phyloP scores from a whole-genome alignment of 1,140 invertebrate species.

The Atta colombica region DNA sequence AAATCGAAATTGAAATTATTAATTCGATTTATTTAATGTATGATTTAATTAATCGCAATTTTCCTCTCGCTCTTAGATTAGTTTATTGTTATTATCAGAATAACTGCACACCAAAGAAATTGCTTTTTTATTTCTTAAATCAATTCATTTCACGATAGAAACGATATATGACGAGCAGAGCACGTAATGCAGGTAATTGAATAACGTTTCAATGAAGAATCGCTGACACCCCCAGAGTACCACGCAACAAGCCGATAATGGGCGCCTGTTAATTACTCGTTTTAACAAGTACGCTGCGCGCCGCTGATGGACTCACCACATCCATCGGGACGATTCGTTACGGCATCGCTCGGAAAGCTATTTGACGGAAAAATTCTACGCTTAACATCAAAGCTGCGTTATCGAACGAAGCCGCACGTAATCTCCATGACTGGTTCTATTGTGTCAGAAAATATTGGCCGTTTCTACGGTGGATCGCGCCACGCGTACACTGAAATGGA shows the following conservation, averaged over 20 bases:
- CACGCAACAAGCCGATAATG: conserved; percentile 47
- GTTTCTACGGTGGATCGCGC: conserved; percentile 10
- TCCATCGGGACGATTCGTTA: conserved; percentile 44
- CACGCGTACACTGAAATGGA: conserved; percentile 40
- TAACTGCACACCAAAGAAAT: background rate
- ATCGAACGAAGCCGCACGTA: conserved; percentile 50
- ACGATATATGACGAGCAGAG: background rate
- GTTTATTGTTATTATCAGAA: background rate
- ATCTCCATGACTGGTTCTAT: conserved; percentile 61
- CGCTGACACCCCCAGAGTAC: background rate
- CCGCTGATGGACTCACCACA: conserved; percentile 54
- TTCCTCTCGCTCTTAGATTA: background rate
- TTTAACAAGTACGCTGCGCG: conserved; percentile 42
- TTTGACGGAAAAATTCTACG: conserved; percentile 32
- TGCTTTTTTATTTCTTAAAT: conserved; percentile 18
- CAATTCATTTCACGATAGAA: conserved; percentile 28
- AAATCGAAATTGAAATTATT: background rate
- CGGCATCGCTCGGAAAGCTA: background rate
- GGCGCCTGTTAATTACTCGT: conserved; percentile 46
- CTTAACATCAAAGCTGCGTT: background rate
- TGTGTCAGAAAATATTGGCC: conserved; percentile 50
- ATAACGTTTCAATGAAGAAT: conserved; percentile 47
- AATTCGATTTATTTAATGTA: background rate
- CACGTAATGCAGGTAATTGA: conserved; percentile 44
- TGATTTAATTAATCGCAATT: conserved; percentile 1